Percentiles rank a stretch among this genome's conserved stretches.
Conservation (phyloP, 2,797 vertebrate species). For the Acanthiza pusilla region DNA sequence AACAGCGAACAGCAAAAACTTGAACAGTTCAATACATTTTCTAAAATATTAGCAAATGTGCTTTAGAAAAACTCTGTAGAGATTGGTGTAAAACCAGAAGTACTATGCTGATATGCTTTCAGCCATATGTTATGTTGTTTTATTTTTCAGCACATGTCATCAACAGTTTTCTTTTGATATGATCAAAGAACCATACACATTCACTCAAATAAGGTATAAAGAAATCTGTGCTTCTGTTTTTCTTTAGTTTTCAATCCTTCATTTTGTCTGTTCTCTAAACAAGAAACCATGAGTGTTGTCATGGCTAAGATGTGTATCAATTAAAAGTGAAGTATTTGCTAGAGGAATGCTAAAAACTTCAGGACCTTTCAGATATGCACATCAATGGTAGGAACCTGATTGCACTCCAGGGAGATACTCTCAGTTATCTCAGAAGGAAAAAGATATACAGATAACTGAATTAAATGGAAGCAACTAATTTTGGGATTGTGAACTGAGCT, state of each 20-base stretch:
- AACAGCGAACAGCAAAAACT: not conserved
- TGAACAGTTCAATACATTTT: not conserved
- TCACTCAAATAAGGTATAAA: slow-evolving; percentile 60
- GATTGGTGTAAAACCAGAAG: slow-evolving; percentile 7
- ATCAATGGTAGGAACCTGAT: not conserved
- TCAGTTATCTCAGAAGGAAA: not conserved
- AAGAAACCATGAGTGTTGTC: not conserved
- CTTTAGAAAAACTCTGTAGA: not conserved
- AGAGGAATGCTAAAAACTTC: not conserved
- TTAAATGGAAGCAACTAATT: not conserved
- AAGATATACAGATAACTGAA: not conserved
- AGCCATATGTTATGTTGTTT: slow-evolving; percentile 60
- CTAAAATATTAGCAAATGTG: slow-evolving; percentile 23
- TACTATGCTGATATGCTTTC: slow-evolving; percentile 3
- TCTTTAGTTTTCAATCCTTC: slow-evolving; percentile 3
- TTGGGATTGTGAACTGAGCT: not conserved
- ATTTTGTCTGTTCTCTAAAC: slow-evolving; percentile 16
- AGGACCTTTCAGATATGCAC: not conserved
- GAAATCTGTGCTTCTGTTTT: slow-evolving; percentile 56
- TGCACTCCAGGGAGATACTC: not conserved
- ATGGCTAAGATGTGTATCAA: not conserved
- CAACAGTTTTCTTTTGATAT: slow-evolving; percentile 60
- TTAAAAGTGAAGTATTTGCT: slow-evolving; percentile 18
- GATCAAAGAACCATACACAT: slow-evolving; percentile 50
- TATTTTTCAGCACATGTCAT: slow-evolving; percentile 57